Conservation (phyloP, 1,140 invertebrate genomes). For the Drosophila paulistorum region DNA sequence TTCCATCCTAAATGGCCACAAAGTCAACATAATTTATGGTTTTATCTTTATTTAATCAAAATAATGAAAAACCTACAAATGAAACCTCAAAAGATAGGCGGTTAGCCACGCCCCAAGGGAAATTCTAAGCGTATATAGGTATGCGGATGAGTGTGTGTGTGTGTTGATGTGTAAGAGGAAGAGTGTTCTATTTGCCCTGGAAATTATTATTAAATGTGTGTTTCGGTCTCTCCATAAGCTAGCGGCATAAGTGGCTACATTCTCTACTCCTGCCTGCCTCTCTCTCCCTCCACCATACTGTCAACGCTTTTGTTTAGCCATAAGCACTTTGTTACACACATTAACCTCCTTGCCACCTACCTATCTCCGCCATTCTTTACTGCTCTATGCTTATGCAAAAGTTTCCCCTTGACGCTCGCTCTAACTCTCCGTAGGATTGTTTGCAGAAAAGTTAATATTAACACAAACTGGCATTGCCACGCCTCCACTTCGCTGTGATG, state of each 20-base stretch:
- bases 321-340: constrained; percentile 34
- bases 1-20: constrained; percentile 51
- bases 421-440: neutral
- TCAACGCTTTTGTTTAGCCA: constrained; percentile 22
- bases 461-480: constrained; percentile 14
- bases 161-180: constrained; percentile 19
- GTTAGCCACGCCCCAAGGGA: constrained; percentile 2
- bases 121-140: constrained; percentile 13
- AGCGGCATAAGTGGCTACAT: constrained; percentile 55
- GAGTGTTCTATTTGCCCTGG: constrained; percentile 52
- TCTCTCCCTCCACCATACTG: constrained; percentile 13
- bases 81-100: constrained; percentile 35
- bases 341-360: neutral
- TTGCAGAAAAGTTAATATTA: constrained; percentile 46
- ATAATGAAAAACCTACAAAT: constrained; percentile 69
- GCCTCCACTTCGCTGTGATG: neutral
- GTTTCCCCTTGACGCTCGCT: constrained; percentile 24
- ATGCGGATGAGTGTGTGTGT: constrained; percentile 15
- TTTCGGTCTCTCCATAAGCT: constrained; percentile 28
- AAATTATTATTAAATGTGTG: constrained; percentile 70
- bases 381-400: constrained; percentile 46
- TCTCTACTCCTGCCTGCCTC: constrained; percentile 5
- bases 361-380: neutral
- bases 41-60: constrained; percentile 79
- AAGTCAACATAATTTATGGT: constrained; percentile 76